These are phyloP conservation scores for Aphrocallistes beatrix DNA, from an alignment of 37 sponge, comb jelly and placozoan genomes.

Conservation along the genomic window DNA sequence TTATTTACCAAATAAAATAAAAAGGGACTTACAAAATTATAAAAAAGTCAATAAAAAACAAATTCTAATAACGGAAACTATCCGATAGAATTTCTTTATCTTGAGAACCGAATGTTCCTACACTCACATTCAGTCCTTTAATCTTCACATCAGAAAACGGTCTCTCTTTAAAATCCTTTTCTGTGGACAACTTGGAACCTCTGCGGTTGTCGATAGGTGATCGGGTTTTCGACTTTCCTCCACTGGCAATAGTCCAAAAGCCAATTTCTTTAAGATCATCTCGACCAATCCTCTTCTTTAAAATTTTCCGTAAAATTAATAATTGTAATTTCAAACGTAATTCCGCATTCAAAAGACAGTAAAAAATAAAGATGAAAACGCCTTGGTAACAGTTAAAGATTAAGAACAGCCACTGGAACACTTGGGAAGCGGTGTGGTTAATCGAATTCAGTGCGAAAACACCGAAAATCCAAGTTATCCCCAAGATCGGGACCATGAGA, in stretches of 20 bases:
- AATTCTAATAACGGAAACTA: not conserved
- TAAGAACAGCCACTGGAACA: conserved; percentile 52
- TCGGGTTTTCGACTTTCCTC: not conserved
- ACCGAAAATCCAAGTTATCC: conserved; percentile 53
- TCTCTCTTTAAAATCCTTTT: not conserved
- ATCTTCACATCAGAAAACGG: not conserved
- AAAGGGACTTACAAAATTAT: not conserved
- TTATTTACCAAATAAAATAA: not conserved
- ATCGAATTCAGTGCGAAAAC: conserved; percentile 39
- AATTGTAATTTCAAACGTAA: conserved; percentile 23
- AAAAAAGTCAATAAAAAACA: not conserved
- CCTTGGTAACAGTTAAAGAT: conserved; percentile 53
- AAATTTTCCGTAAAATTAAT: conserved; percentile 2
- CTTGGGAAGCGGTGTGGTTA: not conserved
- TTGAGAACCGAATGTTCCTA: not conserved
- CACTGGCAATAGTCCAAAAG: not conserved
- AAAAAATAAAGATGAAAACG: conserved; percentile 47
- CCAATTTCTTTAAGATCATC: not conserved
- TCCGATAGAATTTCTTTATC: not conserved
- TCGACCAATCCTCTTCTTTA: not conserved
- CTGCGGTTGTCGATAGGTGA: not conserved
- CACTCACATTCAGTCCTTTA: not conserved
- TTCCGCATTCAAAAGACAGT: conserved; percentile 57
- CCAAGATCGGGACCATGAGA: conserved; percentile 49
- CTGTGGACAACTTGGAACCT: not conserved